phyloP scores from a whole-genome alignment of 1,140 invertebrate species.

The Leucophenga varia region DNA sequence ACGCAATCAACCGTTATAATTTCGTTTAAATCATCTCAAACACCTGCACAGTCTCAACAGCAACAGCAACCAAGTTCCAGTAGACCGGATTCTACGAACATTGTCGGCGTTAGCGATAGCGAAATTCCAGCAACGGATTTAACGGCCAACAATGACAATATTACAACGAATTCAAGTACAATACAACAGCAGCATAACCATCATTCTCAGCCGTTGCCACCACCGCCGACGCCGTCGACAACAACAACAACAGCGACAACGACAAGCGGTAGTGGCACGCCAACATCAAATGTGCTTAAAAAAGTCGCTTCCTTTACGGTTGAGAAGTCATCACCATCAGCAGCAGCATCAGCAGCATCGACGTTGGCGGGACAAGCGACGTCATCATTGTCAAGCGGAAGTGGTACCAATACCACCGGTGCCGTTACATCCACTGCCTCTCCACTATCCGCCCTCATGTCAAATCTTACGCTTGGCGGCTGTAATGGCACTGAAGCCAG shows the following conservation, averaged over 20 bases:
- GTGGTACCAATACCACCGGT: background rate
- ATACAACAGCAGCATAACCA: conserved; percentile 18
- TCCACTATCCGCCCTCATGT: background rate
- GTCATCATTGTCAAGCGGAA: conserved; percentile 7
- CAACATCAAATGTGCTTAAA: conserved; percentile 71
- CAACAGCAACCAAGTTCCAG: conserved; percentile 14
- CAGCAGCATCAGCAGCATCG: too few relatives aligned
- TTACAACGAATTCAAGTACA: too few relatives aligned
- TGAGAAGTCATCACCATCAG: conserved; percentile 59
- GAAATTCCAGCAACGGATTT: background rate
- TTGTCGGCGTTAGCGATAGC: conserved; percentile 4
- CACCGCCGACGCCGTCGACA: conserved; percentile 18
- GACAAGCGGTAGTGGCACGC: conserved; percentile 38
- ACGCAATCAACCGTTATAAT: conserved; percentile 57
- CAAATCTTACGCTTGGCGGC: conserved; percentile 9
- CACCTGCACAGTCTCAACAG: conserved; percentile 52
- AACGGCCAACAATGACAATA: background rate
- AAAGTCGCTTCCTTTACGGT: conserved; percentile 81
- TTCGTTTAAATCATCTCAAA: conserved; percentile 57
- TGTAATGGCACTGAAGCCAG: too few relatives aligned
- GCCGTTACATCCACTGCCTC: background rate
- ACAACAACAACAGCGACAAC: conserved; percentile 2
- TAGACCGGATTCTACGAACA: conserved; percentile 22
- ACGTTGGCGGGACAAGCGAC: conserved; percentile 8
- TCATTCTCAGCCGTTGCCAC: conserved; percentile 18